These are phyloP conservation scores for Tipula unca DNA, from an alignment of 2,888 invertebrate species.

Conservation along the genomic window DNA sequence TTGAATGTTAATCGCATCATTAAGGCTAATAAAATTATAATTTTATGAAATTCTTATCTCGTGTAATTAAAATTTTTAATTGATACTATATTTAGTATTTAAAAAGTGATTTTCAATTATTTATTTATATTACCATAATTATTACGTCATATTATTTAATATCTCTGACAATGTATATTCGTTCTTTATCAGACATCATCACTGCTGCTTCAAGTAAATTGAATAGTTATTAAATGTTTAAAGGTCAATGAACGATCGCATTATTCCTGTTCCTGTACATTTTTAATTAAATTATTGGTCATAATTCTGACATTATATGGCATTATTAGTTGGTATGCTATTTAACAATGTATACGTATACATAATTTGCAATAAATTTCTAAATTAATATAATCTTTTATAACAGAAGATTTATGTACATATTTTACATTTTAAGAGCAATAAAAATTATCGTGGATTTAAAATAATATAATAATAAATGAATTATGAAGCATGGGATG, in stretches of 20 bases:
- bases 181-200: neutral
- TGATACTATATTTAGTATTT: neutral
- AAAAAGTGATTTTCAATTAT: too few species aligned
- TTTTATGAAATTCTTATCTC: neutral
- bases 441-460: neutral
- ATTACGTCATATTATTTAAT: too few species aligned
- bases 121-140: too few species aligned
- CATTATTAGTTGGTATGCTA: neutral
- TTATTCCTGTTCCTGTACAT: neutral
- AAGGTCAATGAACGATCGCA: neutral
- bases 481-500: neutral
- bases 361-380: neutral
- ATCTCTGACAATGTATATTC: too few species aligned
- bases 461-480: neutral
- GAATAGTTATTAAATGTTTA: neutral
- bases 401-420: neutral
- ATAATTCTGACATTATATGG: neutral
- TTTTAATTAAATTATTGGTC: neutral
- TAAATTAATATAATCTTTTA: neutral
- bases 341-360: neutral
- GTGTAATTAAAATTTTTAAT: neutral
- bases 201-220: neutral
- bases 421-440: neutral
- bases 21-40: neutral
- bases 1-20: neutral